phyloP scores from a whole-genome alignment of 2,888 invertebrate genomes.

The Xanthia togata region DNA sequence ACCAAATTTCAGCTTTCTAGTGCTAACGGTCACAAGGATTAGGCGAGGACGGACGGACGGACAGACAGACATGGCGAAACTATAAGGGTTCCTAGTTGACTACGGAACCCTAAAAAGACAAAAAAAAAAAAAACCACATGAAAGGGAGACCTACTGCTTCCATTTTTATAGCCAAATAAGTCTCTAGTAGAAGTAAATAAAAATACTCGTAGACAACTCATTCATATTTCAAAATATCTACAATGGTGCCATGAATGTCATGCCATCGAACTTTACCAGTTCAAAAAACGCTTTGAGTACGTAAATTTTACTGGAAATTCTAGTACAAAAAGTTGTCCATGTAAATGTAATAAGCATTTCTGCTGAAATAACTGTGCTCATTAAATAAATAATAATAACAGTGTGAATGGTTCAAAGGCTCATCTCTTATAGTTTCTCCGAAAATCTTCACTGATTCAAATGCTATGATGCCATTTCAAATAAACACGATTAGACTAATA shows the following conservation, averaged over 20 bases:
- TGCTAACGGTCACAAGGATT: too few species aligned
- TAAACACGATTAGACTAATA: not conserved
- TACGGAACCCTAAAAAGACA: too few species aligned
- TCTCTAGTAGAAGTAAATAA: too few species aligned
- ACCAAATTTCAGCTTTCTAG: too few species aligned
- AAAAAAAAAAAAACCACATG: too few species aligned
- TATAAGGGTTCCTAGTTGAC: too few species aligned
- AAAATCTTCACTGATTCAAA: not conserved
- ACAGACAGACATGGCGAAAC: too few species aligned
- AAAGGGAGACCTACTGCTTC: not conserved
- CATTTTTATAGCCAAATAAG: not conserved
- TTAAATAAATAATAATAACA: not conserved
- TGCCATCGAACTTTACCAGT: not conserved
- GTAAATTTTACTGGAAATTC: not conserved
- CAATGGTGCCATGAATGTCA: not conserved
- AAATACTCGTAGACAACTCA: too few species aligned
- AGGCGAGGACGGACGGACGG: too few species aligned
- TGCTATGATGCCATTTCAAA: not conserved
- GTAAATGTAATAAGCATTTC: not conserved
- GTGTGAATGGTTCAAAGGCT: not conserved
- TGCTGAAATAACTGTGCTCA: not conserved
- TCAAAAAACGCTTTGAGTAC: not conserved
- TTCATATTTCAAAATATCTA: not conserved
- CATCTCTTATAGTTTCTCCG: not conserved
- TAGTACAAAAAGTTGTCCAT: not conserved